Conservation (phyloP, 2,797 vertebrate species). For the Tamandua tetradactyla region DNA sequence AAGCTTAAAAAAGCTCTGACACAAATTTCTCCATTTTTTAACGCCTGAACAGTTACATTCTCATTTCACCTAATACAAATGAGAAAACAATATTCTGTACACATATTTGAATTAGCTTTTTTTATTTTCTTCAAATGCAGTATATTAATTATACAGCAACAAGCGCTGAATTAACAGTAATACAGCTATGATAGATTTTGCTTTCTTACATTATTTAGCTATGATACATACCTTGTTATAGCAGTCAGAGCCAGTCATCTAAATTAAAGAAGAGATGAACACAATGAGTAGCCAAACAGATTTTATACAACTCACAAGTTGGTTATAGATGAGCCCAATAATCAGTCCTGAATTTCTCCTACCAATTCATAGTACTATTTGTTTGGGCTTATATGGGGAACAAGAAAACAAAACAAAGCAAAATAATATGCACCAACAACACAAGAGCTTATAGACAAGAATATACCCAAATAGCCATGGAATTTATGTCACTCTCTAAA, state of each 20-base stretch:
- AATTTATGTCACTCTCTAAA: background rate
- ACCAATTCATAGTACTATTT: slow-evolving; percentile 13
- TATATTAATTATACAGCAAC: slow-evolving; percentile 59
- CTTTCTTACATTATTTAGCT: slow-evolving; percentile 34
- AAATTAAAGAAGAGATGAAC: background rate
- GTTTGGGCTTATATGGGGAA: background rate
- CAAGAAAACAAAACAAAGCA: slow-evolving; percentile 45
- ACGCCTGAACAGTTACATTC: background rate
- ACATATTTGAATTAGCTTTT: slow-evolving; percentile 63
- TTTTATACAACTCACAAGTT: background rate
- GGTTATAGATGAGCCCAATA: background rate
- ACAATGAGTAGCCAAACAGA: slow-evolving; percentile 1
- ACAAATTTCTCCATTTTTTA: background rate
- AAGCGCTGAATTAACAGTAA: slow-evolving; percentile 30
- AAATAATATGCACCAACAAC: background rate
- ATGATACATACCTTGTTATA: slow-evolving; percentile 29
- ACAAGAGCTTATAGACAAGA: background rate
- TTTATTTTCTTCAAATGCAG: slow-evolving; percentile 73
- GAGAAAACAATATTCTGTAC: slow-evolving; percentile 67
- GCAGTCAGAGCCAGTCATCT: slow-evolving; percentile 48
- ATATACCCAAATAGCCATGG: background rate
- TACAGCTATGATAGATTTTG: slow-evolving; percentile 32
- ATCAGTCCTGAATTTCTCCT: slow-evolving; percentile 1
- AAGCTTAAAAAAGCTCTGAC: slow-evolving; percentile 50
- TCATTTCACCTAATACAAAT: slow-evolving; percentile 48